These are phyloP conservation scores for Cryptocephalus moraei DNA, from an alignment of 2,888 invertebrate species.

Conservation along the genomic window DNA sequence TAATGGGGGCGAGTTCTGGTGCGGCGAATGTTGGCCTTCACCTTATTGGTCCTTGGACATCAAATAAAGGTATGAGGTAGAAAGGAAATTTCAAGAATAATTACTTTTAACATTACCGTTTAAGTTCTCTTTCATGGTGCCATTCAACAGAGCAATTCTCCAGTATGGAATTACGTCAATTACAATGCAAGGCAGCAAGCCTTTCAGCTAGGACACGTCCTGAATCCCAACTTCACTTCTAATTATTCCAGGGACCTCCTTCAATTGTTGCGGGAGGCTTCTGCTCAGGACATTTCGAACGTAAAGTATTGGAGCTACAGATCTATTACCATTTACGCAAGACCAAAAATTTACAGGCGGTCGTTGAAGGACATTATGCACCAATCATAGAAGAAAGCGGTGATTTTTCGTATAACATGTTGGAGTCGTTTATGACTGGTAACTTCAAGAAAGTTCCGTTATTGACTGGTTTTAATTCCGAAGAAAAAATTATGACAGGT, in stretches of 20 bases:
- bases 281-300: background rate
- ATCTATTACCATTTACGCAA: too few species aligned
- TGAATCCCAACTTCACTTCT: slow-evolving; percentile 1
- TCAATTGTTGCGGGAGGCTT: background rate
- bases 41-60: slow-evolving; percentile 1
- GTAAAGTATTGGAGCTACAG: too few species aligned
- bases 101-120: too few species aligned
- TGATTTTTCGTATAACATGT: background rate
- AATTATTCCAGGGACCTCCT: slow-evolving; percentile 3
- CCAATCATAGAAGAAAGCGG: background rate
- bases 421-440: background rate
- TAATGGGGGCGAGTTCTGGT: too few species aligned
- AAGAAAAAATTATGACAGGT: slow-evolving; percentile 5
- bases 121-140: too few species aligned
- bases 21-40: background rate
- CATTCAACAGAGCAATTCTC: too few species aligned
- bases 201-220: slow-evolving; percentile 4
- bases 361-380: background rate
- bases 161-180: too few species aligned
- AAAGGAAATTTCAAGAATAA: too few species aligned
- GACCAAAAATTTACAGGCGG: too few species aligned
- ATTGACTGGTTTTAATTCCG: slow-evolving; percentile 6
- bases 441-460: slow-evolving; percentile 2
- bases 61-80: too few species aligned
- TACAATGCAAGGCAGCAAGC: slow-evolving; percentile 6